Evolutionary conservation across 2,888 invertebrate genomes (phyloP), one percentile per base, ranked within the genome.

Genomic region (Athalia rosae): DNA sequence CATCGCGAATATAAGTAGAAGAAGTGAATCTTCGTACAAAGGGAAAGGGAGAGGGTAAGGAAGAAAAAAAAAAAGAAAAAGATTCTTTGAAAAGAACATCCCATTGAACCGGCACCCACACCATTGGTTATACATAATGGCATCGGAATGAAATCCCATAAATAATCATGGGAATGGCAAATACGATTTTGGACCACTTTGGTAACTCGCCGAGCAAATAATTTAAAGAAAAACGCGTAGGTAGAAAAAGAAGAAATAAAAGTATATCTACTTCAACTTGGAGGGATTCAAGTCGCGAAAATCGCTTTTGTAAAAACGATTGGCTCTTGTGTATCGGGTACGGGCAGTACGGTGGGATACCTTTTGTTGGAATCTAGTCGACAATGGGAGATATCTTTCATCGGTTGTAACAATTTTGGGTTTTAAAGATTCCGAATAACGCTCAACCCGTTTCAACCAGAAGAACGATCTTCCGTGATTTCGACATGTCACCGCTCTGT

Each of bases 111-210:
- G 79, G 79, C 83, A 74, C 79, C 85, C 82, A 83, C 87, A 83
- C 84, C 82, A 85, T 87, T 87, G 87, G 88, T 85, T 86, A 87
- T 83, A 81, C 77, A 83, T 86, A 84, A 87, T 84, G 82, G 83
- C 76, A 28, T 73, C 77, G 78, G 78, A 79, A 76, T 79, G 76
- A 82, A 80, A 82, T 80, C 80, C 80, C 67, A 77, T 79, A 83
- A 84, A 85, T 85, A 84, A 87, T 88, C 87, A 88, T 88, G 88
- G 87, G 87, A 87, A 88, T 87, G 80, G 87, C 85, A 88, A 88
- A 88, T 87, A 88, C 85, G 85, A 88, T 86, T 85, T 82, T 80
- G 80, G 80, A 81, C 81, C 82, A 81, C 82, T 80, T 86, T 83
- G 80, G 82, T 83, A 81, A 67, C 78, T 81, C 77, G 64, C 82